Evolutionary conservation across 2,113 vertebrate genomes (phyloP), one percentile per base, ranked within the genome.

Genomic region (Cnemophilus loriae): DNA sequence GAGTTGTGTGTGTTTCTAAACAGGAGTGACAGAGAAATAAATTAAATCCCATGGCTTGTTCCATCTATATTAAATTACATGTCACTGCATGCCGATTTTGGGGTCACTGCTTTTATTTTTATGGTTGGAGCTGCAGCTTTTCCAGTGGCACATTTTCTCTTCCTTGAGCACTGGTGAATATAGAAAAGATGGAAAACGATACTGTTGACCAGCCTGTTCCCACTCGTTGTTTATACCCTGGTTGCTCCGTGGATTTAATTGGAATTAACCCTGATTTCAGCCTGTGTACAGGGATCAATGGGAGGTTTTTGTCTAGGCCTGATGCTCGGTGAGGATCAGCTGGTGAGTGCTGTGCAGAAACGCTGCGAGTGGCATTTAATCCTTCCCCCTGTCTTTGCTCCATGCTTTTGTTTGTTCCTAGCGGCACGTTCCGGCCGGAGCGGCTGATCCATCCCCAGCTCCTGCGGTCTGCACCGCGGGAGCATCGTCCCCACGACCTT

Each of bases 201-300:
- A 79, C 67, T 70, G 55, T 53, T 8, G 5, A 73, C 39, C 74
- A 71, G 65, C 41, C 33, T 53, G 59, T 59, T 74, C 57, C 64
- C 30, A 11, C 28, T 39, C 2, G 0, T 85, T 32, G 44, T 94
- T 94, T 89, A 59, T 81, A 52, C 28, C 39, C 8, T 1, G 11
- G 50, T 49, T 84, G 61, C 39, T 69, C 67, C 14, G 2, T n/a
- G 83, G 76, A 67, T 94, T 95, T 90, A 84, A 86, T 60, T 77
- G 79, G 85, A 92, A 88, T 95, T 95, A 95, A 68, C 70, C 63
- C 44, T 14, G 74, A 82, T 96, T 93, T 84, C 74, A 89, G 90
- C 35, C 82, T n/a, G 47, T 13, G 27, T 77, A 7, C 47, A 37
- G 90, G 68, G 76, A 52, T 85, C 83, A 74, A 5, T 52, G 76